Evolutionary conservation across 2,797 vertebrate species (phyloP).

Genomic region (Artibeus jamaicensis): DNA sequence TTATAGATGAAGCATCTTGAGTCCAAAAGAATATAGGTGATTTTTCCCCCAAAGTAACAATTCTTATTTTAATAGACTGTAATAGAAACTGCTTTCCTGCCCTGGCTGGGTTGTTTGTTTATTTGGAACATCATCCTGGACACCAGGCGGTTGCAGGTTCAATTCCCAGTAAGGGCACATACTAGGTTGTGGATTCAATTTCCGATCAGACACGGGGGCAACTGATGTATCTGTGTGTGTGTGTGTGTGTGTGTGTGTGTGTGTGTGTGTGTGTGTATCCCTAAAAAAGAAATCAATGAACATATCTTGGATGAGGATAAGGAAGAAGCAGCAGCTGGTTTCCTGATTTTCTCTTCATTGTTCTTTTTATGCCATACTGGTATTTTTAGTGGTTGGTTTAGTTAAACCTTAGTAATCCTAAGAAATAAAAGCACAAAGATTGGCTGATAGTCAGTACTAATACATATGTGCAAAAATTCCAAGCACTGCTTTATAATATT

Average conservation of each 20-base stretch:
- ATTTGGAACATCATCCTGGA: too few relatives aligned
- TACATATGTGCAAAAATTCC: not conserved
- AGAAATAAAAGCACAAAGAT: not conserved
- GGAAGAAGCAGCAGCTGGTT: not conserved
- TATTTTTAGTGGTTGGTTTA: not conserved
- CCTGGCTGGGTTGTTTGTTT: too few relatives aligned
- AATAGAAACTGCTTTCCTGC: too few relatives aligned
- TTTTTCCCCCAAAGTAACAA: not conserved
- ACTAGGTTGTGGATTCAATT: too few relatives aligned
- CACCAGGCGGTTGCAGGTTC: too few relatives aligned
- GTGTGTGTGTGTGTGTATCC: too few relatives aligned
- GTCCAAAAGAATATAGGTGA: not conserved
- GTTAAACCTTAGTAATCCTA: not conserved
- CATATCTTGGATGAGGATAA: not conserved
- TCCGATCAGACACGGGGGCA: too few relatives aligned
- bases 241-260: too few relatives aligned
- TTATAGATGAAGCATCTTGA: not conserved
- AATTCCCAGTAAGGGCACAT: too few relatives aligned
- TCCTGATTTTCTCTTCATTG: not conserved
- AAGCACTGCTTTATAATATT: not conserved
- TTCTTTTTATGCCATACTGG: not conserved
- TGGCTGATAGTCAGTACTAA: not conserved
- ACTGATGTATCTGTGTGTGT: too few relatives aligned
- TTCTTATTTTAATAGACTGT: not conserved
- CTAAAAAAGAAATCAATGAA: too few relatives aligned